These are phyloP conservation scores for Lycocerus yunnanus DNA, from an alignment of 2,888 invertebrate genomes.

Conservation along the genomic window DNA sequence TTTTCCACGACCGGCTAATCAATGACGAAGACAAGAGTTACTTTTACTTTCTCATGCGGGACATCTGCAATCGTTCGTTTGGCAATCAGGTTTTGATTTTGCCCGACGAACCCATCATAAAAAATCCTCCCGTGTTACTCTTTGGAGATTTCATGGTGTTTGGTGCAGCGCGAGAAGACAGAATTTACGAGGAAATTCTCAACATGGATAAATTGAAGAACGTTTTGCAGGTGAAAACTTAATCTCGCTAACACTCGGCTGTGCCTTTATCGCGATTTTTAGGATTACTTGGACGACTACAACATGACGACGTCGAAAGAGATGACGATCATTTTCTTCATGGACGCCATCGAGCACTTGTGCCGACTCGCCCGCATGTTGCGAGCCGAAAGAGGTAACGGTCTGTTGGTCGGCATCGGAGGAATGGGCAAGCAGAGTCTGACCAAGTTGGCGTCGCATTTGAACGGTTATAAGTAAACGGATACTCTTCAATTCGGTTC, in stretches of 20 bases:
- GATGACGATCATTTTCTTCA: constrained; percentile 85
- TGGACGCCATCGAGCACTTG: constrained; percentile 87
- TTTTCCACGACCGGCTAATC: constrained; percentile 88
- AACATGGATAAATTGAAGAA: constrained; percentile 71
- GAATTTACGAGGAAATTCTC: constrained; percentile 83
- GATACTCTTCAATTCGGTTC: not conserved
- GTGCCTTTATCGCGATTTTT: too few species aligned
- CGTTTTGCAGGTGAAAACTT: constrained; percentile 75
- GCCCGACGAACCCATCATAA: constrained; percentile 64
- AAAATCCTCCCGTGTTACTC: constrained; percentile 69
- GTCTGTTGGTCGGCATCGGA: constrained; percentile 85
- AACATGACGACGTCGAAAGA: constrained; percentile 76
- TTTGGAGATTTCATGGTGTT: constrained; percentile 87
- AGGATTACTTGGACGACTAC: constrained; percentile 86
- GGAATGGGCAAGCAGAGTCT: constrained; percentile 89
- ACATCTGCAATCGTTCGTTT: constrained; percentile 68
- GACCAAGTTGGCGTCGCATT: constrained; percentile 80
- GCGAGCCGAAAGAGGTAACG: constrained; percentile 85
- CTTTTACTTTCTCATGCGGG: constrained; percentile 74
- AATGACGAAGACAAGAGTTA: constrained; percentile 81
- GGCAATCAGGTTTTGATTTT: constrained; percentile 63
- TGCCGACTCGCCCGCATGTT: constrained; percentile 84
- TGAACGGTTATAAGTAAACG: constrained; percentile 76
- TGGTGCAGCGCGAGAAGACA: constrained; percentile 70
- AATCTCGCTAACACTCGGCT: too few species aligned